Evolutionary conservation across 1,140 invertebrate genomes (phyloP).

Genomic region (Sinonovacula constricta): DNA sequence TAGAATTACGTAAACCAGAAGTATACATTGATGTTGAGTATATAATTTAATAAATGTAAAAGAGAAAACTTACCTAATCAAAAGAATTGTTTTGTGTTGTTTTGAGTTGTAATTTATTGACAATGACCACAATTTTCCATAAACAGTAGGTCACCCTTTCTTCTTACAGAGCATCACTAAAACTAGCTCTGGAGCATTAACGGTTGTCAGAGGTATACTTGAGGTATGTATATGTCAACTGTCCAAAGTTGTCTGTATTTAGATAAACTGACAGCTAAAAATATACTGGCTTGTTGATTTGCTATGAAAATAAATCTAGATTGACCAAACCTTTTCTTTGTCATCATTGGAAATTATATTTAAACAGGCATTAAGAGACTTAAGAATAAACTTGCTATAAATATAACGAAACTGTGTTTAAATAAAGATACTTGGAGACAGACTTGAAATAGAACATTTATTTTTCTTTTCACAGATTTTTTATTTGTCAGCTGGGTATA

Average conservation of each 20-base stretch:
- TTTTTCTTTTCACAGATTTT: too few species aligned
- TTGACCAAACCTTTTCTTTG: not conserved
- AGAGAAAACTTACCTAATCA: not conserved
- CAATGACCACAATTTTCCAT: not conserved
- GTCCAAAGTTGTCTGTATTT: not conserved
- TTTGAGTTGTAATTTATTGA: not conserved
- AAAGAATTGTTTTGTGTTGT: not conserved
- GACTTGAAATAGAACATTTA: too few species aligned
- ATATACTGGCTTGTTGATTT: not conserved
- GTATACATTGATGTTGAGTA: too few species aligned
- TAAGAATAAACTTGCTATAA: not conserved
- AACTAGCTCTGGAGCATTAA: slow-evolving; percentile 8
- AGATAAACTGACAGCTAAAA: not conserved
- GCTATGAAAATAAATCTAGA: too few species aligned
- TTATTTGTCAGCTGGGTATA: too few species aligned
- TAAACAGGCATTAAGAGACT: not conserved
- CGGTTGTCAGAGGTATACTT: slow-evolving; percentile 29
- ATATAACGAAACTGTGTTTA: too few species aligned
- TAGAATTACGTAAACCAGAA: too few species aligned
- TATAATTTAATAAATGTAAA: not conserved
- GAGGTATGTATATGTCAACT: slow-evolving; percentile 1
- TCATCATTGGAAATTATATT: not conserved
- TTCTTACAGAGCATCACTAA: slow-evolving; percentile 35
- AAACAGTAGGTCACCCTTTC: not conserved
- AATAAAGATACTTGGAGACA: too few species aligned